Evolutionary conservation across 2,113 vertebrate species (phyloP).

Genomic region (Chionis minor): DNA sequence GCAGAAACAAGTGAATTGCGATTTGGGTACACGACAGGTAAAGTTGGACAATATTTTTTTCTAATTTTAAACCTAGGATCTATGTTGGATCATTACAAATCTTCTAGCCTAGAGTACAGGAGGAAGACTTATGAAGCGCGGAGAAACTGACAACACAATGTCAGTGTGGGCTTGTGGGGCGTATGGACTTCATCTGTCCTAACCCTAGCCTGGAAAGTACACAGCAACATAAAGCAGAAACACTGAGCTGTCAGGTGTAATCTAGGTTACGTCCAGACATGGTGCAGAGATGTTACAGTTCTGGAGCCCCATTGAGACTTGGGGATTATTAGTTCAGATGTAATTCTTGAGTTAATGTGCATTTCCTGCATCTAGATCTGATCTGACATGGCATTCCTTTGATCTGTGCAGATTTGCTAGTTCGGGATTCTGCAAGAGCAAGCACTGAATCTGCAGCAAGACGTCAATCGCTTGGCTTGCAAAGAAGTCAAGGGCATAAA

Average conservation of each 20-base stretch:
- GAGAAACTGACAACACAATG: neutral
- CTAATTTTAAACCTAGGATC: neutral
- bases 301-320: neutral
- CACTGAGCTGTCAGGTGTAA: conserved; percentile 2
- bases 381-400: neutral
- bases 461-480: neutral
- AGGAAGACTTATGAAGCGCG: neutral
- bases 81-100: neutral
- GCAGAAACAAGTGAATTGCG: rapidly evolving
- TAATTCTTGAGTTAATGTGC: neutral
- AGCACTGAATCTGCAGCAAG: neutral
- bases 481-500: neutral
- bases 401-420: neutral
- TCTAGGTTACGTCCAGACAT: neutral
- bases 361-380: neutral
- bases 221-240: neutral
- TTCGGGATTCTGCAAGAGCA: neutral
- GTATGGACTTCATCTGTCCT: neutral
- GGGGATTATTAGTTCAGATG: conserved; percentile 30
- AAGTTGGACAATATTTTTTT: neutral
- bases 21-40: neutral
- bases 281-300: neutral
- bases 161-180: neutral
- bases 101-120: neutral
- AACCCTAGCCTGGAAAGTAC: neutral